These are phyloP conservation scores for Galeopterus variegatus DNA, from an alignment of 2,113 vertebrate species.

Conservation along the genomic window DNA sequence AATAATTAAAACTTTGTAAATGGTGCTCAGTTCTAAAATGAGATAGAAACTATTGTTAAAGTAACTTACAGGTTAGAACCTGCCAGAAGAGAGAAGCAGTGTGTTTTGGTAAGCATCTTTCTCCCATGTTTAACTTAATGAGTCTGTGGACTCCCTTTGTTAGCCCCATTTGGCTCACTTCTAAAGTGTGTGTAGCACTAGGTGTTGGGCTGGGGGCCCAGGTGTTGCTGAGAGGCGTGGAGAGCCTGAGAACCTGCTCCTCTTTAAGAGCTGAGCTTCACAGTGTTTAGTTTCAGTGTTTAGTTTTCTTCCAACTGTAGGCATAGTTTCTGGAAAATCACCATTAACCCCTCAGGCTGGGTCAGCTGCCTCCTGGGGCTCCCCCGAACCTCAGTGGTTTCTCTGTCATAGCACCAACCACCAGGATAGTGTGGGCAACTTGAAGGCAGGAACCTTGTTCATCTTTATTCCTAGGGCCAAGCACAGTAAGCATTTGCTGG, in stretches of 20 bases:
- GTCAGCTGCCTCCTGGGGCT: not conserved
- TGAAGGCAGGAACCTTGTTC: not conserved
- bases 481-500: rapidly evolving
- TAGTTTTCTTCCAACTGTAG: not conserved
- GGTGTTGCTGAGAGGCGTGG: not conserved
- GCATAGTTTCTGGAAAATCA: not conserved
- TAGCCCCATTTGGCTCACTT: not conserved
- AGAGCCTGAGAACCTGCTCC: not conserved
- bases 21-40: not conserved
- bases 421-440: not conserved
- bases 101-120: not conserved
- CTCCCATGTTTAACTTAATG: not conserved
- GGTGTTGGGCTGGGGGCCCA: not conserved
- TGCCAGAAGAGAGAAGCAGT: not conserved
- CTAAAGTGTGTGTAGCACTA: no score
- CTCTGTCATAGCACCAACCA: not conserved
- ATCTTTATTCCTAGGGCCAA: not conserved
- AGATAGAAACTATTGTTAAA: not conserved
- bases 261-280: not conserved
- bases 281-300: rapidly evolving
- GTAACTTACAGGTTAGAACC: not conserved
- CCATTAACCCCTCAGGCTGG: not conserved
- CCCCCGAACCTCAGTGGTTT: not conserved
- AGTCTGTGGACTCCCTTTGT: not conserved
- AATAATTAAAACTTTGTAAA: not conserved